phyloP scores from a whole-genome alignment of 2,797 vertebrate species.

The Cetoscarus ocellatus region DNA sequence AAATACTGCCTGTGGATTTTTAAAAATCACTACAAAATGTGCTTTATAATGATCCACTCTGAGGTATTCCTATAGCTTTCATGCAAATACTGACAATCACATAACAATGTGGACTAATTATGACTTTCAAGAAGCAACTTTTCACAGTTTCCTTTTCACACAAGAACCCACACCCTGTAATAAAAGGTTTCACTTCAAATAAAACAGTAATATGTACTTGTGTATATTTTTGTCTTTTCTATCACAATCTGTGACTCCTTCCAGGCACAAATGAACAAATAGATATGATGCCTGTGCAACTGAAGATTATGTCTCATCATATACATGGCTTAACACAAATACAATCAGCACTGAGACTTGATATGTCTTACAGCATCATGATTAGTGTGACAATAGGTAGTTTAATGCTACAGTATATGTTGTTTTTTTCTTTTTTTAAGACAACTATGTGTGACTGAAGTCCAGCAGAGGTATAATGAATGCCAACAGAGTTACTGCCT shows the following conservation, averaged over 20 bases:
- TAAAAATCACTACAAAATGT: slow-evolving; percentile 60
- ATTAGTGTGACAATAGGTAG: slow-evolving; percentile 55
- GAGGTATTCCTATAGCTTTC: slow-evolving; percentile 49
- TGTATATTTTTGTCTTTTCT: slow-evolving; percentile 49
- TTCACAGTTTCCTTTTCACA: slow-evolving; percentile 60
- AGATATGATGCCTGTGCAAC: slow-evolving; percentile 52
- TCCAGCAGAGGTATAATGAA: slow-evolving; percentile 51
- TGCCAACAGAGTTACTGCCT: slow-evolving; percentile 28
- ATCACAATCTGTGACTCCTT: slow-evolving; percentile 42
- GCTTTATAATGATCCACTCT: slow-evolving; percentile 50
- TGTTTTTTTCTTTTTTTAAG: slow-evolving; percentile 31
- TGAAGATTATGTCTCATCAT: slow-evolving; percentile 38
- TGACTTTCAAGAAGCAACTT: slow-evolving; percentile 34
- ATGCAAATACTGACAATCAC: slow-evolving; percentile 73
- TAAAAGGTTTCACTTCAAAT: slow-evolving; percentile 40
- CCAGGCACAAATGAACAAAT: slow-evolving; percentile 44
- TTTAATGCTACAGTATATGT: slow-evolving; percentile 61
- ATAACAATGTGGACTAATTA: slow-evolving; percentile 52
- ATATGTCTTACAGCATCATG: slow-evolving; percentile 48
- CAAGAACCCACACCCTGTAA: slow-evolving; percentile 40
- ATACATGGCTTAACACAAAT: slow-evolving; percentile 55
- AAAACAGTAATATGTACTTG: slow-evolving; percentile 32
- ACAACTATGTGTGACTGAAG: slow-evolving; percentile 49
- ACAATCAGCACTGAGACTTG: slow-evolving; percentile 61
- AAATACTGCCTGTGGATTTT: slow-evolving; percentile 58